Evolutionary conservation across 2,113 vertebrate species (phyloP), one percentile per base, ranked within the genome.

Genomic region (Pteropus alecto): DNA sequence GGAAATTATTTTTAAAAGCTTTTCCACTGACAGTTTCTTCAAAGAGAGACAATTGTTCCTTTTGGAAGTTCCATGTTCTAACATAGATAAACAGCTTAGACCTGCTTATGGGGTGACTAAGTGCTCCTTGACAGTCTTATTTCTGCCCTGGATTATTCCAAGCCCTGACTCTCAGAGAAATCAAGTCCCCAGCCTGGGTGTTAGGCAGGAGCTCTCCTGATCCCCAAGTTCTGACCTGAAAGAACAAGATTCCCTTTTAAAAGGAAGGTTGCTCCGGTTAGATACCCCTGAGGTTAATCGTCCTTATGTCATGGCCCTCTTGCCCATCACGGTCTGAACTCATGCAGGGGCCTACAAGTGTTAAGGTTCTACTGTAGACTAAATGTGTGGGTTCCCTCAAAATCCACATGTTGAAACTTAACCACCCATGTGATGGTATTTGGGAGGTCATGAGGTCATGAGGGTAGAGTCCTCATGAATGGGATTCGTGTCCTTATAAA

Each of bases 1-100:
- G 73, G 76, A 97, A 98, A 97, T 94, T 87, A 93, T 95, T 96
- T 94, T 81, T 94, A 97, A 97, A 97, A 95, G 79, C 95, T 70
- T 97, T 97, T 82, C 67, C 56, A 77, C 94, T 95, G 92, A 95
- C 73, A 92, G 93, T 74, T 91, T 96, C 91, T 97, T 96, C 94
- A 95, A 96, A 97, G 87, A 11, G 11, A 98, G 81, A 91, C 94
- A 96, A 95, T 38, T 92, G 90, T 86, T 97, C 67, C 77, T 94
- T 78, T 97, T 83, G 41, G 92, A 95, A 77, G 33, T 70, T 92
- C 76, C 86, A 43, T 94, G 96, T 95, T 96, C 77, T 67, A 90
- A 96, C 95, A 78, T 4, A 96, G 81, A 96, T 90, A 92, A 97
- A 87, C 77, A 74, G 15, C 85, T 96, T 94, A 96, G 28, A 41